Evolutionary conservation across 2,113 vertebrate genomes (phyloP), one percentile per base, ranked within the genome.

Genomic region (Sinocyclocheilus rhinocerous): DNA sequence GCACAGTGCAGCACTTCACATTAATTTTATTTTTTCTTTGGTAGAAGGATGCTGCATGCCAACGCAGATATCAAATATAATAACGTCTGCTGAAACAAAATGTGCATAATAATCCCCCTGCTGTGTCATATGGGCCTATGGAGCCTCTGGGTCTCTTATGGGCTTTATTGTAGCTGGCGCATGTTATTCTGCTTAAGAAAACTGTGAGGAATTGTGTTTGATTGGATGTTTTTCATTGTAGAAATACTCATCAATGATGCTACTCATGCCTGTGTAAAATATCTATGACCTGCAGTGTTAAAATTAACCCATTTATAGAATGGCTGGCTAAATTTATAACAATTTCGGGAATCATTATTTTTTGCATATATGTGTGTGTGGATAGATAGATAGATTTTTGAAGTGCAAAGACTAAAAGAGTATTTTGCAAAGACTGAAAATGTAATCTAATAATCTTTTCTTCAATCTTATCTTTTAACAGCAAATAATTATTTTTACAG

Each of bases 201-300:
- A 26, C 4, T 65, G 10, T 59, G 20, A 65, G 65, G 15, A 8
- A 69, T 33, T 24, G 24, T 70, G 67, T 52, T 76, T 22, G 48
- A 48, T 48, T 20, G 29, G 18, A 59, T 78, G 26, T 22, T 59
- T 78, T 79, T 79, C 18, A 79, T 59, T 79, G 29, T 57, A 20
- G 0, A 12, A 79, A 79, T 59, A 24, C 76, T 78, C 11, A 78
- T 61, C 5, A 24, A 42, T 61, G 29, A 57, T 61, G 13, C 65
- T 36, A 33, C 29, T 69, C 13, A 4, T 59, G 76, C 26, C 4
- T 55, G 13, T 33, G 50, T 77, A 33, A 55, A 57, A 22, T 78
- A 78, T 78, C 36, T 78, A 33, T 59, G 52, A 57, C 52, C 52
- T 78, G 76, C 76, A 78, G 26, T n/a, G 29, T 61, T 39, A 4